Conservation (phyloP, 2,888 invertebrate species). For the Polydrusus cervinus region DNA sequence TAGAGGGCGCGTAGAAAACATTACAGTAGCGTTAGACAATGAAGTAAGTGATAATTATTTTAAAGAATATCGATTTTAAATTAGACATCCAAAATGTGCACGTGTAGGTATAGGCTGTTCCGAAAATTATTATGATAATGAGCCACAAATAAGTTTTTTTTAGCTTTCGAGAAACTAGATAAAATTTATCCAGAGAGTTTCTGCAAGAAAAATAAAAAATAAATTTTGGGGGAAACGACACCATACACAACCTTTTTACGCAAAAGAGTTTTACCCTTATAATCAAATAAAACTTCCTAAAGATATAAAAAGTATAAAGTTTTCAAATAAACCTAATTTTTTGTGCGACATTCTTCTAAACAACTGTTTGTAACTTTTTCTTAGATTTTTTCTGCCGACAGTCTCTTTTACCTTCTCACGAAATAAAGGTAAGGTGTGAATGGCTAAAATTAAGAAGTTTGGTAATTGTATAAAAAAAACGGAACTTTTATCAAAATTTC, state of each 20-base stretch:
- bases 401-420: neutral
- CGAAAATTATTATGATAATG: neutral
- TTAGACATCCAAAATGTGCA: no score
- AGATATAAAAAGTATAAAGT: slow-evolving; percentile 31
- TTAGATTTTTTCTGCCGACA: slow-evolving; percentile 1
- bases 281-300: slow-evolving; percentile 20
- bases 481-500: no score
- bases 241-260: slow-evolving; percentile 18
- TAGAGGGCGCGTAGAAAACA: no score
- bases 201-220: slow-evolving; percentile 11
- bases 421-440: neutral
- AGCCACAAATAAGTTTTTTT: neutral
- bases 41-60: no score
- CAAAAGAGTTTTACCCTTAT: slow-evolving; percentile 19
- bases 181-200: neutral
- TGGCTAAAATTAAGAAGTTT: neutral
- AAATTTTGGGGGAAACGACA: slow-evolving; percentile 6
- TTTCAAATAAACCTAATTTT: slow-evolving; percentile 47
- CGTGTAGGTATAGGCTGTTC: no score
- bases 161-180: neutral
- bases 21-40: no score
- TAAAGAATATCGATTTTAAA: no score
- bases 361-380: slow-evolving; percentile 11
- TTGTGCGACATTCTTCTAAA: slow-evolving; percentile 26
- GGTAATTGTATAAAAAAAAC: no score